Evolutionary conservation across 2,888 invertebrate species (phyloP), one percentile per base, ranked within the genome.

Genomic region (Drosophila nr. perissopoda): DNA sequence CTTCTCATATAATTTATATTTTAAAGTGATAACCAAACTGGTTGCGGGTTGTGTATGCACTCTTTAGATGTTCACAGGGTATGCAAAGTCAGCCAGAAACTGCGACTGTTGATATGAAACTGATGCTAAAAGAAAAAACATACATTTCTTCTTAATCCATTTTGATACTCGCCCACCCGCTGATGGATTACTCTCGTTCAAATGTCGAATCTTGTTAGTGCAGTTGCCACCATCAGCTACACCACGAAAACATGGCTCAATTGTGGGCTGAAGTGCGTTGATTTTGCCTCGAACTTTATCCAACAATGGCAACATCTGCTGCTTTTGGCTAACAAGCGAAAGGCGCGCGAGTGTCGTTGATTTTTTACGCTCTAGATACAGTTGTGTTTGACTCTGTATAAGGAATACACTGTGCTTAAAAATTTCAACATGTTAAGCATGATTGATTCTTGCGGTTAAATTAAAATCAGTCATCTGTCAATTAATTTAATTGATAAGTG

Each of bases 131-230:
- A 61, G 64, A 56, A 62, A 70, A 76, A 78, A 78, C 72, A 66
- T 64, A 69, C 76, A 76, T 68, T 76, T 76, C 65, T 83, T 82
- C 80, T 86, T 83, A 83, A 84, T 83, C 83, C 84, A 83, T 79
- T 85, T 80, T 73, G 82, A 85, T 83, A 80, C 82, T 73, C 64
- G 54, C 62, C 76, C 58, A 60, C 71, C 63, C 76, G 72, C 87
- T 87, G 86, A 87, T 87, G 86, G 87, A 87, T 87, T 87, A 82
- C 84, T 71, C 81, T 79, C 86, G 82, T 87, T 87, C 79, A 86
- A 84, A 86, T 86, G 87, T 87, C 86, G 85, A 83, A 76, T 79
- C 83, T 86, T 87, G 83, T 87, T 87, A 82, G 86, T 82, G 70
- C 45, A 63, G 59, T 65, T 62, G 52, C 68, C 42, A 48, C 53